phyloP scores from a whole-genome alignment of 1,140 invertebrate species.

The Nixonia krombeini region DNA sequence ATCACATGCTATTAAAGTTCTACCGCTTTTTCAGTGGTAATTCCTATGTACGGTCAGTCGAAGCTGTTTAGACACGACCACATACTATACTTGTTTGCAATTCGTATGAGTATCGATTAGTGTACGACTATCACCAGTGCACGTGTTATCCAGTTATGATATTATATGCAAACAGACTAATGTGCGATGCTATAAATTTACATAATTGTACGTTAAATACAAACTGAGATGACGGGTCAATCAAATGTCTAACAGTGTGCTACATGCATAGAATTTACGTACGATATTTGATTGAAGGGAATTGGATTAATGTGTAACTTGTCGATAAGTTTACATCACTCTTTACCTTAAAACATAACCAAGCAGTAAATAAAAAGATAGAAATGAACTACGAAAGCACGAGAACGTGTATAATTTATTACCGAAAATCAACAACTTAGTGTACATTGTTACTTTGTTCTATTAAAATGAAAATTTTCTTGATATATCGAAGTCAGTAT shows the following conservation, averaged over 20 bases:
- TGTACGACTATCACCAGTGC: background rate
- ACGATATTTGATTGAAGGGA: background rate
- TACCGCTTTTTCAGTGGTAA: background rate
- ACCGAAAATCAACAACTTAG: too few species aligned
- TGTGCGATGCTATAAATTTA: background rate
- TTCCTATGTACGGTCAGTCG: background rate
- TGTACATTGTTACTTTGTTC: too few species aligned
- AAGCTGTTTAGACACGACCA: background rate
- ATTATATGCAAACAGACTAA: constrained; percentile 1
- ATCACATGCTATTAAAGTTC: too few species aligned
- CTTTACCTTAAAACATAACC: background rate
- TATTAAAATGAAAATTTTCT: too few species aligned
- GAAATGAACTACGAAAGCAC: too few species aligned
- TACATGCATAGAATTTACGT: background rate
- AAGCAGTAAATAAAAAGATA: too few species aligned
- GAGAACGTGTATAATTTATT: too few species aligned
- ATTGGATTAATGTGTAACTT: background rate
- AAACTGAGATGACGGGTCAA: constrained; percentile 1
- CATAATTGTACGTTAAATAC: constrained; percentile 1
- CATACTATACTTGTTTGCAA: background rate
- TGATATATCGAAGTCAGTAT: too few species aligned
- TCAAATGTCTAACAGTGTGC: background rate
- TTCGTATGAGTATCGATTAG: constrained; percentile 2
- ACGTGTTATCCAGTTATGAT: background rate
- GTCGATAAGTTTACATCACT: background rate